Conservation (phyloP, 2,888 invertebrate genomes). For the Drosophila siamana region DNA sequence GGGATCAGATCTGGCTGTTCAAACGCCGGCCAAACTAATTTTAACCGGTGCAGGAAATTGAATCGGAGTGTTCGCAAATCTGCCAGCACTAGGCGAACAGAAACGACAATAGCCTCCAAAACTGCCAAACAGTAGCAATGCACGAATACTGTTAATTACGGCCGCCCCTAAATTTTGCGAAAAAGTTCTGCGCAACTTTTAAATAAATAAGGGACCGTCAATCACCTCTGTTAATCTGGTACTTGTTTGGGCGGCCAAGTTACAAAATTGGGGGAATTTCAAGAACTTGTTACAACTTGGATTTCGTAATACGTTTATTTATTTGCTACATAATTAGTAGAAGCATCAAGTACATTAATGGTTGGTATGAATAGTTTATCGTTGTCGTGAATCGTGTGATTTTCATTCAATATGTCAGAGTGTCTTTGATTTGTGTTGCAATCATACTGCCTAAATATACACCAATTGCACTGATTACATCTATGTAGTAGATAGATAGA, state of each 20-base stretch:
- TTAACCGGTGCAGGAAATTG: slow-evolving; percentile 2
- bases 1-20: slow-evolving; percentile 20
- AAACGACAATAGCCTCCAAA: not conserved
- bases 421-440: slow-evolving; percentile 69
- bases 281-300: not conserved
- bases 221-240: slow-evolving; percentile 1
- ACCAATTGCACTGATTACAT: slow-evolving; percentile 62
- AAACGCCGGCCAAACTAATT: not conserved
- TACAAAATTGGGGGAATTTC: not conserved
- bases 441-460: slow-evolving; percentile 63
- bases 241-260: not conserved
- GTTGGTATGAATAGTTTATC: slow-evolving; percentile 71
- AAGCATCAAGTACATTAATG: slow-evolving; percentile 76
- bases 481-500: slow-evolving; percentile 34
- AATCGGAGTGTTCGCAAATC: not conserved
- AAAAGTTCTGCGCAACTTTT: not conserved
- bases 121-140: not conserved
- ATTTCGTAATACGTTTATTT: slow-evolving; percentile 44
- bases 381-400: slow-evolving; percentile 27
- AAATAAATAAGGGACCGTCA: not conserved
- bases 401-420: slow-evolving; percentile 18
- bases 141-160: not conserved
- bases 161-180: not conserved
- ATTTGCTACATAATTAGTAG: slow-evolving; percentile 59
- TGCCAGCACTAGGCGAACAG: not conserved